Base-by-base conservation (phyloP, 1,140 invertebrate species). In the Aphelenchoides besseyi region DNA sequence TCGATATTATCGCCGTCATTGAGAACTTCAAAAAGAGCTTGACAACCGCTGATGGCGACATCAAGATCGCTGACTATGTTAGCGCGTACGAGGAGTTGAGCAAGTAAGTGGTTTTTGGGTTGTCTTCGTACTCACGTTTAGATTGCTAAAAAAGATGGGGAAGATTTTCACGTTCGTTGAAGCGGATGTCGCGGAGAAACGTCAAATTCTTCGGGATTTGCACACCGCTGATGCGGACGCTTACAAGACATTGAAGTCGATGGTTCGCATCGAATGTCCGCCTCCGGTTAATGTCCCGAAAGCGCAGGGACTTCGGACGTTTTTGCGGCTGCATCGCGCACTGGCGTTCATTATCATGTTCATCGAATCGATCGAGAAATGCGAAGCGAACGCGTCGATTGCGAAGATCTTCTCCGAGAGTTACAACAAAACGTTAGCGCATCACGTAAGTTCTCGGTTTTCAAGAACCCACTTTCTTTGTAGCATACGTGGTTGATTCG, bases 301-400 rank as follows among this genome's bases (percentile, higher is more conserved):
- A 29, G 63, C 8, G 8, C 5, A 66, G 5, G 63, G 63, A 8
- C 8, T 5, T 16, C 5, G 63, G 16, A 66, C 63, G 5, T 28
- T 66, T 8, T 28, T 66, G 33, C 63, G 63, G 8, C 63, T 66
- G 8, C 63, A 66, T 29, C 5, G 63, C 8, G 63, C 63, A 8
- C 63, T 66, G 8, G 8, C 8, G 30, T 66, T 66, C 23, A 68
- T 66, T 28, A 66, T 66, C 30, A 8, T 68, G 16, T 66, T 66
- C 63, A 23, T 66, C 23, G 63, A 66, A 48, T 48, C 41, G 41
- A 23, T 48, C 12, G 41, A 48, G 41, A 48, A 48, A 23, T 48
- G 18, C 5, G 23, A 23, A 8, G 8, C 18, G 18, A 23, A 59
- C 8, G 9, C 12, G 55, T 8, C 55, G 18, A 32, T 59, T 32